phyloP scores from a whole-genome alignment of 2,113 vertebrate genomes.

The Heliornis fulica region DNA sequence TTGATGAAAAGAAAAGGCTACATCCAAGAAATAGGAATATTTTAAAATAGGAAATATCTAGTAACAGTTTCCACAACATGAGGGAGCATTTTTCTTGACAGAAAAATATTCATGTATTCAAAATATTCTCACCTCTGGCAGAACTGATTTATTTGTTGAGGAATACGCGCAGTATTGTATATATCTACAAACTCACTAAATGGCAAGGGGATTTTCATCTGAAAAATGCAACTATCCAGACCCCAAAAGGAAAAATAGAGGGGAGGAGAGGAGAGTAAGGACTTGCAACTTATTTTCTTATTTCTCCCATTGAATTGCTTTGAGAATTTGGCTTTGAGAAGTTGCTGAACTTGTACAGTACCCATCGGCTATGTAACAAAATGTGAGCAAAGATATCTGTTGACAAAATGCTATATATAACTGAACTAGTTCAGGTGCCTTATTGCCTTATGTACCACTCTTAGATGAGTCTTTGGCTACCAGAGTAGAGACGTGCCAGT shows the following conservation, averaged over 20 bases:
- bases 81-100: not conserved
- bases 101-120: not conserved
- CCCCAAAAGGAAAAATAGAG: not conserved
- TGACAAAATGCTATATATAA: not conserved
- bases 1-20: not conserved
- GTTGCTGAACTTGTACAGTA: not conserved
- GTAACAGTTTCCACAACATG: not conserved
- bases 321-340: not conserved
- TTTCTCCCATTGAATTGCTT: not conserved
- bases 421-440: not conserved
- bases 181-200: not conserved
- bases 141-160: not conserved
- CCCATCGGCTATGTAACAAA: not conserved
- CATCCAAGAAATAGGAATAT: not conserved
- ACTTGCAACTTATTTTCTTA: not conserved
- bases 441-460: not conserved
- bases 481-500: not conserved
- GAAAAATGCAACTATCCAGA: not conserved
- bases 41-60: not conserved
- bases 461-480: not conserved
- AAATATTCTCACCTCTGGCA: not conserved
- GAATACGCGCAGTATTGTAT: not conserved
- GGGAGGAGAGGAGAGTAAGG: not conserved
- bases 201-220: not conserved
- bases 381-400: not conserved